These are phyloP conservation scores for Leptatherina wallacei DNA, from an alignment of 2,797 vertebrate genomes.

Conservation along the genomic window DNA sequence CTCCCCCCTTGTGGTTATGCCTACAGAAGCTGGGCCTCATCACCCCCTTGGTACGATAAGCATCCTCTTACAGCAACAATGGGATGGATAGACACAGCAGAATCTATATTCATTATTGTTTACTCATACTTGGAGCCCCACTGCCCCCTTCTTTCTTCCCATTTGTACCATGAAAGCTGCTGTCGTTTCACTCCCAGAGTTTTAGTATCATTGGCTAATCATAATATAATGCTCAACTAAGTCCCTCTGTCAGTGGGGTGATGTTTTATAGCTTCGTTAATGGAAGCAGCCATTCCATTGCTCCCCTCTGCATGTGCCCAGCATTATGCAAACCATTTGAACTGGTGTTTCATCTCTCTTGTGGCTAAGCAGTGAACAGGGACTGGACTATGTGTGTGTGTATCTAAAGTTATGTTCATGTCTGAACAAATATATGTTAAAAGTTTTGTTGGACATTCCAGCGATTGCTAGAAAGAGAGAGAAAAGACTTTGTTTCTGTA, in stretches of 20 bases:
- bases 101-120: conserved; percentile 24
- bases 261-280: conserved; percentile 82
- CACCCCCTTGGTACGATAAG: conserved; percentile 88
- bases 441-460: conserved; percentile 58
- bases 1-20: conserved; percentile 90
- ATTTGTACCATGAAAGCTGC: conserved; percentile 52
- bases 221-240: conserved; percentile 84
- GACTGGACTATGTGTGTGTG: conserved; percentile 36
- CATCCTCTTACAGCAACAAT: conserved; percentile 9
- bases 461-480: conserved; percentile 44
- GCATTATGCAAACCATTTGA: conserved; percentile 76
- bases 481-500: conserved; percentile 21
- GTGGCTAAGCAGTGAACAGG: conserved; percentile 36
- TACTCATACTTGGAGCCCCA: conserved; percentile 19
- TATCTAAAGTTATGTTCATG: conserved; percentile 42
- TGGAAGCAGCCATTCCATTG: conserved; percentile 72
- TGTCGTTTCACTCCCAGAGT: conserved; percentile 69
- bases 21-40: conserved; percentile 89
- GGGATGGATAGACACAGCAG: conserved; percentile 24
- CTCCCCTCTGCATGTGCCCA: conserved; percentile 67
- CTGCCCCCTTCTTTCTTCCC: conserved; percentile 32
- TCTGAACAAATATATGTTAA: conserved; percentile 58
- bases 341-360: conserved; percentile 72
- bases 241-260: conserved; percentile 77
- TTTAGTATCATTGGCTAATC: conserved; percentile 82